Evolutionary conservation across 2,113 vertebrate genomes (phyloP).

Genomic region (Phalacrocorax carbo): DNA sequence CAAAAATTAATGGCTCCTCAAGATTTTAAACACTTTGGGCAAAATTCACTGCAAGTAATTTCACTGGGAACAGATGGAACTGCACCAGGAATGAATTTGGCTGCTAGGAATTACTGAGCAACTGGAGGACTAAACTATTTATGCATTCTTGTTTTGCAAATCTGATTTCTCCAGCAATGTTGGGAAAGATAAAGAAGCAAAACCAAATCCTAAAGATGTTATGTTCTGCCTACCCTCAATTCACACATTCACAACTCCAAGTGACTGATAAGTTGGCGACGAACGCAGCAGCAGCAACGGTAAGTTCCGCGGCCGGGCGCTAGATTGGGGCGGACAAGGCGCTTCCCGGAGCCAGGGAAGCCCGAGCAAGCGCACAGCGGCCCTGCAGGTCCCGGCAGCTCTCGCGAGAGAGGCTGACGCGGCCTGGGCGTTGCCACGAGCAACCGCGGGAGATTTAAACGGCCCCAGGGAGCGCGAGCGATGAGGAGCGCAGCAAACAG

Average conservation of each 20-base stretch:
- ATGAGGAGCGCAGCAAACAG: too few relatives aligned
- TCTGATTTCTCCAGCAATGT: not conserved
- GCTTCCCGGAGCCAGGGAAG: too few relatives aligned
- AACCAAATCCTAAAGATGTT: not conserved
- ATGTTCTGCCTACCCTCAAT: not conserved
- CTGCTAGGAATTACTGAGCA: not conserved
- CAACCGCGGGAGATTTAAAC: too few relatives aligned
- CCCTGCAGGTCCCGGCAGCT: too few relatives aligned
- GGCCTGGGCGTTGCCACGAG: too few relatives aligned
- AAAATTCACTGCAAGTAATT: not conserved
- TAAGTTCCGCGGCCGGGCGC: too few relatives aligned
- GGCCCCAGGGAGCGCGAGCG: too few relatives aligned
- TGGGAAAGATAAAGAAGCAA: not conserved
- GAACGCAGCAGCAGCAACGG: too few relatives aligned
- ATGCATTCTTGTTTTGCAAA: not conserved
- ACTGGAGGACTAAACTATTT: not conserved
- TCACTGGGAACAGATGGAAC: not conserved
- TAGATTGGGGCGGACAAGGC: too few relatives aligned
- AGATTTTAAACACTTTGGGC: constrained; percentile 29
- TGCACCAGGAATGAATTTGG: not conserved
- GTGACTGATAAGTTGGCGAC: not conserved
- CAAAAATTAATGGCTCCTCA: not conserved
- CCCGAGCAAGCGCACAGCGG: too few relatives aligned
- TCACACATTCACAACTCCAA: not conserved
- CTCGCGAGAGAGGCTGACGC: too few relatives aligned